Evolutionary conservation across 2,888 invertebrate species (phyloP).

Genomic region (Coenonympha arcania): DNA sequence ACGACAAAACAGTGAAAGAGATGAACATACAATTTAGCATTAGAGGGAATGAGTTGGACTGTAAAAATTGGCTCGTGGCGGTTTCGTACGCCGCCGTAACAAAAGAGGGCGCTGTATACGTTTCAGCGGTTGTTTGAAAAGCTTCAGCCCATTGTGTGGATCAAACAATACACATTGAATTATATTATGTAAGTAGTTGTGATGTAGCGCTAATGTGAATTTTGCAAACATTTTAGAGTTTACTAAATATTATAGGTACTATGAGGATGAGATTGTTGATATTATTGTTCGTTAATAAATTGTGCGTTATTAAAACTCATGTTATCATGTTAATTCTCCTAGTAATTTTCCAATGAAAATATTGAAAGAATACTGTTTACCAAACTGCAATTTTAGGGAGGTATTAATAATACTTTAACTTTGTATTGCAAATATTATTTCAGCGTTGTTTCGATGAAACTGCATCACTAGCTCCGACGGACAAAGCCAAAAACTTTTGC

Average conservation of each 20-base stretch:
- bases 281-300: not conserved
- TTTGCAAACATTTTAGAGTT: conserved; percentile 21
- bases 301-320: not conserved
- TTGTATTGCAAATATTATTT: not conserved
- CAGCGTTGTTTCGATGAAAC: not conserved
- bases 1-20: conserved; percentile 47
- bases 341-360: not conserved
- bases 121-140: conserved; percentile 27
- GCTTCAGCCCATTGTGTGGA: conserved; percentile 19
- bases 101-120: conserved; percentile 54
- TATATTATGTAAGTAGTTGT: no score
- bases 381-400: not conserved
- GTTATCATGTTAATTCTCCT: not conserved
- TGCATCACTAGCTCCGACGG: conserved; percentile 38
- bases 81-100: conserved; percentile 25
- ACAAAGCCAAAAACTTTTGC: conserved; percentile 30
- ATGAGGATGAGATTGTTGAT: conserved; percentile 7
- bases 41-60: conserved; percentile 39
- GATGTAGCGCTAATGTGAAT: conserved; percentile 15
- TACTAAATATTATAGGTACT: conserved; percentile 21
- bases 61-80: conserved; percentile 65
- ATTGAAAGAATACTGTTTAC: not conserved
- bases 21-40: conserved; percentile 27
- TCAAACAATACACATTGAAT: conserved; percentile 29
- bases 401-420: not conserved